Evolutionary conservation across 2,888 invertebrate genomes (phyloP).

Genomic region (Drosophila basisetae): DNA sequence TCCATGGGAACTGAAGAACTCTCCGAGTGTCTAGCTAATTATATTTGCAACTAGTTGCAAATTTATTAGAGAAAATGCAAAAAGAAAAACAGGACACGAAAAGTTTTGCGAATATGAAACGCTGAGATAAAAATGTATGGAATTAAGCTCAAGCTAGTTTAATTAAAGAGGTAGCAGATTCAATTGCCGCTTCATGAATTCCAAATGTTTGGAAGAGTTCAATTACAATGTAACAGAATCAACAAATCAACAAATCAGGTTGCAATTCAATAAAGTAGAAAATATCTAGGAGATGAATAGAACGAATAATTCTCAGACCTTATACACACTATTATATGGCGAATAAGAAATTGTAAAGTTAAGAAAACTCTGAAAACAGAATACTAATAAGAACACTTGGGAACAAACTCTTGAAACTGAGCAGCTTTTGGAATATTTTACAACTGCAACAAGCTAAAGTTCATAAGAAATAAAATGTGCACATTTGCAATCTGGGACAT

Average conservation of each 20-base stretch:
- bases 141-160: neutral
- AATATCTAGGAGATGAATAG: neutral
- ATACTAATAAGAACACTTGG: neutral
- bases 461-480: neutral
- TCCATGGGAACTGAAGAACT: slow-evolving; percentile 8
- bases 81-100: slow-evolving; percentile 1
- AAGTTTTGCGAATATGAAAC: neutral
- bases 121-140: neutral
- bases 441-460: neutral
- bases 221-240: neutral
- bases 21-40: neutral
- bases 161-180: neutral
- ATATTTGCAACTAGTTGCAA: neutral
- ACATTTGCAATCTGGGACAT: neutral
- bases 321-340: neutral
- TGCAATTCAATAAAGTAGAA: neutral
- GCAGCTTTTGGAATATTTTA: neutral
- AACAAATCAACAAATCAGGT: neutral
- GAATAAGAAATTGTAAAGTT: neutral
- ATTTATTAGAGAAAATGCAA: neutral
- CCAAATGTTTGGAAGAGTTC: neutral
- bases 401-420: neutral
- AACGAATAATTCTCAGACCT: neutral
- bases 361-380: neutral
- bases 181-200: neutral